phyloP scores from a whole-genome alignment of 2,113 vertebrate genomes.

The Piaya cayana region DNA sequence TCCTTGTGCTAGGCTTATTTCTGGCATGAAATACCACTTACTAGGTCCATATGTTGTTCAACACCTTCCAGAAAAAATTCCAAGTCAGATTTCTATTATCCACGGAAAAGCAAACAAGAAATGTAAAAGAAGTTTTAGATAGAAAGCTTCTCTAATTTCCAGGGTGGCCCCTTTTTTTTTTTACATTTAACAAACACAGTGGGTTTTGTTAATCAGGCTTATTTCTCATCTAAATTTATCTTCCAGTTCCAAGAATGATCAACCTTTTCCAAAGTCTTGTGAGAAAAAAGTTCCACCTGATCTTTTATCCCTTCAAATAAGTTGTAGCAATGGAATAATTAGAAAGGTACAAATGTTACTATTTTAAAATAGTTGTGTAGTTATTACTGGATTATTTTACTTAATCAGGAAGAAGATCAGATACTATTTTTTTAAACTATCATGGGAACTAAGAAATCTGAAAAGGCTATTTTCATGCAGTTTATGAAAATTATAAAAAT shows the following conservation, averaged over 20 bases:
- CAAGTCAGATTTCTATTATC: neutral
- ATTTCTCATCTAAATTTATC: neutral
- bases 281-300: too few species aligned
- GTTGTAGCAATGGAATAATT: neutral
- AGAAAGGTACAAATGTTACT: neutral
- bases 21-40: neutral
- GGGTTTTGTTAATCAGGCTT: neutral
- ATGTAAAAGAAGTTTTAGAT: neutral
- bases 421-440: neutral
- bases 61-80: neutral
- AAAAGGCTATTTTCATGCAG: neutral
- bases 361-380: neutral
- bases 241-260: neutral
- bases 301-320: neutral
- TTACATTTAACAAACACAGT: neutral
- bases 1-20: neutral
- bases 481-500: neutral
- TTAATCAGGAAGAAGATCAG: neutral
- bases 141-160: neutral
- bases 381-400: neutral
- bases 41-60: neutral
- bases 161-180: neutral
- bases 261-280: neutral
- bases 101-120: neutral
- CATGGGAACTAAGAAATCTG: neutral